These are phyloP conservation scores for Achlya flavicornis DNA, from an alignment of 2,888 invertebrate species.

Conservation along the genomic window DNA sequence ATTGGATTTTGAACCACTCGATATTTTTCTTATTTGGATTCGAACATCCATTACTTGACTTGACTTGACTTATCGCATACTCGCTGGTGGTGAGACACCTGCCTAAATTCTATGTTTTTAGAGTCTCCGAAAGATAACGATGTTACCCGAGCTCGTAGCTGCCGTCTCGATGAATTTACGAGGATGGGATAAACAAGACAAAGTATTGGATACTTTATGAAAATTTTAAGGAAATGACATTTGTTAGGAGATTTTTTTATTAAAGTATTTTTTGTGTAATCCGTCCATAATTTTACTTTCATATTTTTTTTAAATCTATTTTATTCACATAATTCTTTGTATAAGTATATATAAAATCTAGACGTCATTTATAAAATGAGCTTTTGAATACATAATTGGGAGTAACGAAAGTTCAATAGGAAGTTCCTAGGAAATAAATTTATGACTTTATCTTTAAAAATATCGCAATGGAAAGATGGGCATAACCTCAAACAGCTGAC, in stretches of 20 bases:
- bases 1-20: too few species aligned
- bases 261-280: not conserved
- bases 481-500: too few species aligned
- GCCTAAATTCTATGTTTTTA: slow-evolving; percentile 36
- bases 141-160: slow-evolving; percentile 39
- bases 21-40: too few species aligned
- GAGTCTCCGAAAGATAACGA: slow-evolving; percentile 47
- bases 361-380: too few species aligned
- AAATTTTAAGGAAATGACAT: slow-evolving; percentile 17
- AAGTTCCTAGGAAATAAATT: too few species aligned
- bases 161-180: slow-evolving; percentile 35
- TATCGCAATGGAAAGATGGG: too few species aligned
- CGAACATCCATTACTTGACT: too few species aligned
- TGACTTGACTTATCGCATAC: too few species aligned
- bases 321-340: not conserved
- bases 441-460: too few species aligned
- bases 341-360: too few species aligned
- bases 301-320: not conserved
- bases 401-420: too few species aligned
- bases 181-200: slow-evolving; percentile 30
- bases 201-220: slow-evolving; percentile 30
- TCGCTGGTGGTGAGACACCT: not conserved
- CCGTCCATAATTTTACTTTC: not conserved
- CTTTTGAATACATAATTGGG: too few species aligned
- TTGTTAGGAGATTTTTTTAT: slow-evolving; percentile 8